Conservation (phyloP, 1,140 invertebrate species). For the Periplaneta americana region DNA sequence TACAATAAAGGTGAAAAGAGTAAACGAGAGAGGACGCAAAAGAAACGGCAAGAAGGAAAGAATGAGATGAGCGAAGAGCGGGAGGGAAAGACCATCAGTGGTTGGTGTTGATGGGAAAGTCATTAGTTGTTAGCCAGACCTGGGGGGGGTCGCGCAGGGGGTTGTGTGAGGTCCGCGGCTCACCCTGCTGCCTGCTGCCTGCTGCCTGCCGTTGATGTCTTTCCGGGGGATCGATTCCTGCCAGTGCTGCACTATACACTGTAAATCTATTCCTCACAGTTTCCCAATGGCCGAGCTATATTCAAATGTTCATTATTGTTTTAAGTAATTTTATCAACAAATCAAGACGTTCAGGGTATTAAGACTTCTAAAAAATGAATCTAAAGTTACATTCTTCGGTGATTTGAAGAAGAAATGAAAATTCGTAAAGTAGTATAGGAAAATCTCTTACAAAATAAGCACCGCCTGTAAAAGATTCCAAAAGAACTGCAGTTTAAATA, state of each 20-base stretch:
- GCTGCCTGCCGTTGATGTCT: not conserved
- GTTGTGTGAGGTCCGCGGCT: not conserved
- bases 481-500: no score
- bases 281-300: not conserved
- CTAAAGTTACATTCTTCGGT: no score
- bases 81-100: not conserved
- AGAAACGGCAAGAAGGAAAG: not conserved
- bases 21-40: not conserved
- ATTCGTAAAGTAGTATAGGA: no score
- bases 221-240: not conserved
- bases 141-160: not conserved
- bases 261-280: not conserved
- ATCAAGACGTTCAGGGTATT: no score
- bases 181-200: no score
- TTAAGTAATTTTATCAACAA: no score
- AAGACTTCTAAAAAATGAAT: no score
- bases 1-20: not conserved
- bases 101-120: not conserved
- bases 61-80: not conserved
- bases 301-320: no score
- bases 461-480: no score
- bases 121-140: not conserved
- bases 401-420: no score
- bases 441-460: no score
- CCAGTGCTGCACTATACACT: not conserved